A percentile compares a stretch with the other conserved stretches of the same genome.
phyloP scores from a whole-genome alignment of 30 jellyfish, hydroid and myxozoan genomes.

The Cassiopea xamachana region DNA sequence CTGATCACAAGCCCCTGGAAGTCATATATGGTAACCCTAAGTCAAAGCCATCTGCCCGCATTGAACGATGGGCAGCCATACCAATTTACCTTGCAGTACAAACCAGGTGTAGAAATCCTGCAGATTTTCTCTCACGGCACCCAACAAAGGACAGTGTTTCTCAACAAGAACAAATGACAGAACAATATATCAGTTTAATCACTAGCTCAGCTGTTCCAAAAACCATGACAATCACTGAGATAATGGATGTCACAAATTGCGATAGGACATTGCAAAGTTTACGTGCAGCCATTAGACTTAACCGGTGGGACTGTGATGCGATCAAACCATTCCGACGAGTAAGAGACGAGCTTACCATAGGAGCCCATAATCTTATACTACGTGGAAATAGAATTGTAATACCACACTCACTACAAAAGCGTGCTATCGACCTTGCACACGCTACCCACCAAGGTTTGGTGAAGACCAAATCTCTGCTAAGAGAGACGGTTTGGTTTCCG shows the following conservation, averaged over 20 bases:
- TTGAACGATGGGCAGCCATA: background rate
- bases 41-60: background rate
- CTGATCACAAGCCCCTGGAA: background rate
- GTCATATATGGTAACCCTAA: background rate
- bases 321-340: background rate
- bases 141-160: background rate
- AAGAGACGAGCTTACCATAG: background rate
- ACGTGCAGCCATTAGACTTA: background rate
- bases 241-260: background rate
- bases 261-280: background rate
- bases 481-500: too few relatives aligned
- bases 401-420: too few relatives aligned
- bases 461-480: too few relatives aligned
- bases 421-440: too few relatives aligned
- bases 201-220: background rate
- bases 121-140: background rate
- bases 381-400: too few relatives aligned
- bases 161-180: background rate
- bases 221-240: background rate
- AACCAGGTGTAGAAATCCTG: background rate
- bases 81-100: background rate
- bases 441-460: too few relatives aligned
- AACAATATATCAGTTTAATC: background rate
- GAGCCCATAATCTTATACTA: background rate
- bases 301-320: background rate